Percentiles rank a stretch among this genome's conserved stretches.
These are phyloP conservation scores for Meiosimyza decipiens DNA, from an alignment of 2,888 invertebrate genomes.

Conservation along the genomic window DNA sequence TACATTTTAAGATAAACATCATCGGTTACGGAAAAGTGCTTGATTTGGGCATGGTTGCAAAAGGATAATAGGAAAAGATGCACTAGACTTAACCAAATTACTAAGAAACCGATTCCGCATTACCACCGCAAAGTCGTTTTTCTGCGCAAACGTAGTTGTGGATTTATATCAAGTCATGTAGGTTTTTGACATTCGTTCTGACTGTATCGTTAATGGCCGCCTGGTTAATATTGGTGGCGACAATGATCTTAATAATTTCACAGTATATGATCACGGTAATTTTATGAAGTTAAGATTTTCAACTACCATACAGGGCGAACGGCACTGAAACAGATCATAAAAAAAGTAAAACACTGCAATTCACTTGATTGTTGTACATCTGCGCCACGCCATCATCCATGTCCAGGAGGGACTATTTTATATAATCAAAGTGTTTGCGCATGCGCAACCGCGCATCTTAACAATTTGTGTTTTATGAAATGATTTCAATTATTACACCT, in stretches of 20 bases:
- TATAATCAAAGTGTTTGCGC: slow-evolving; percentile 43
- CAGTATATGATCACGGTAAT: slow-evolving; percentile 54
- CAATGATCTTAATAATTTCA: slow-evolving; percentile 50
- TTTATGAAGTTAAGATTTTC: slow-evolving; percentile 31
- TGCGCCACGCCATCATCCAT: slow-evolving; percentile 22
- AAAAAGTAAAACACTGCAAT: slow-evolving; percentile 9
- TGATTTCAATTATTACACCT: slow-evolving; percentile 66
- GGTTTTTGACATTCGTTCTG: too few species aligned
- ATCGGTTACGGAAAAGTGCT: too few species aligned
- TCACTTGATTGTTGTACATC: slow-evolving; percentile 20
- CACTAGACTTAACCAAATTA: too few species aligned
- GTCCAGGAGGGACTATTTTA: slow-evolving; percentile 30
- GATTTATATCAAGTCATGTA: too few species aligned
- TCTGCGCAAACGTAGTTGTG: too few species aligned
- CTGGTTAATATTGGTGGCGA: slow-evolving; percentile 21
- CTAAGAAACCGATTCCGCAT: too few species aligned
- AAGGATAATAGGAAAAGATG: too few species aligned
- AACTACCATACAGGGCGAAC: slow-evolving; percentile 25
- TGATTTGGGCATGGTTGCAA: too few species aligned
- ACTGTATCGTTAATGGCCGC: not conserved
- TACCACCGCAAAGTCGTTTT: too few species aligned
- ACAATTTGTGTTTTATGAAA: slow-evolving; percentile 52
- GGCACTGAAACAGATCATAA: not conserved
- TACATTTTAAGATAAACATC: too few species aligned
- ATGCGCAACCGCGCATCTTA: slow-evolving; percentile 44